Evolutionary conservation across 2,797 vertebrate genomes (phyloP).

Genomic region (Fistularia tabacaria): DNA sequence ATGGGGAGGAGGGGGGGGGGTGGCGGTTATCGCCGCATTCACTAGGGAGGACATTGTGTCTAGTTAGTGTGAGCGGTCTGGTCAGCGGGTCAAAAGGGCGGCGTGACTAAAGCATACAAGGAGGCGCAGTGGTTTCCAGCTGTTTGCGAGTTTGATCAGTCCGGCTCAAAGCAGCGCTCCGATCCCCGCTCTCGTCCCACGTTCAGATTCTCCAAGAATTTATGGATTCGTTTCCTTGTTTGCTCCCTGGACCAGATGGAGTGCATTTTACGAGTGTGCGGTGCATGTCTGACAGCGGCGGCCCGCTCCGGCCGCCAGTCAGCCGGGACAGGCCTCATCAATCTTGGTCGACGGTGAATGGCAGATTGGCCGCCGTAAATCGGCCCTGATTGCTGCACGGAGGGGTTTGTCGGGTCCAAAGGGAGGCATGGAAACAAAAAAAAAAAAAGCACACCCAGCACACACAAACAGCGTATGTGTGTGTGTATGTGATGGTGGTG

Average conservation of each 20-base stretch:
- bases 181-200: conserved; percentile 9
- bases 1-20: conserved; percentile 48
- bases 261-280: conserved; percentile 46
- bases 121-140: conserved; percentile 9
- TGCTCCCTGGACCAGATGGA: conserved; percentile 43
- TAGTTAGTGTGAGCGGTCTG: conserved; percentile 55
- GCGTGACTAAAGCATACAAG: conserved; percentile 11
- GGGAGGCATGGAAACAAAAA: conserved; percentile 50
- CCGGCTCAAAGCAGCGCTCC: not conserved
- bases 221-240: conserved; percentile 49
- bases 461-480: conserved; percentile 38
- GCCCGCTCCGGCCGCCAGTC: conserved; percentile 28
- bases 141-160: conserved; percentile 16
- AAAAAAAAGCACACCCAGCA: not conserved
- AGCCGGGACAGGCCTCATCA: conserved; percentile 51
- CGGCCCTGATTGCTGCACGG: conserved; percentile 38
- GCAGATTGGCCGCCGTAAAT: conserved; percentile 60
- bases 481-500: conserved; percentile 13
- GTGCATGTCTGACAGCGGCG: conserved; percentile 35
- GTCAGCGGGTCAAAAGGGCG: conserved; percentile 56
- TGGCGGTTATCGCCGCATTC: conserved; percentile 49
- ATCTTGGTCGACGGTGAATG: conserved; percentile 48
- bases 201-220: conserved; percentile 32
- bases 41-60: conserved; percentile 49
- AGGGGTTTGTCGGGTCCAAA: conserved; percentile 23